Evolutionary conservation across 2,113 vertebrate genomes (phyloP), one percentile per base, ranked within the genome.

Genomic region (Notarius quadriscutis): DNA sequence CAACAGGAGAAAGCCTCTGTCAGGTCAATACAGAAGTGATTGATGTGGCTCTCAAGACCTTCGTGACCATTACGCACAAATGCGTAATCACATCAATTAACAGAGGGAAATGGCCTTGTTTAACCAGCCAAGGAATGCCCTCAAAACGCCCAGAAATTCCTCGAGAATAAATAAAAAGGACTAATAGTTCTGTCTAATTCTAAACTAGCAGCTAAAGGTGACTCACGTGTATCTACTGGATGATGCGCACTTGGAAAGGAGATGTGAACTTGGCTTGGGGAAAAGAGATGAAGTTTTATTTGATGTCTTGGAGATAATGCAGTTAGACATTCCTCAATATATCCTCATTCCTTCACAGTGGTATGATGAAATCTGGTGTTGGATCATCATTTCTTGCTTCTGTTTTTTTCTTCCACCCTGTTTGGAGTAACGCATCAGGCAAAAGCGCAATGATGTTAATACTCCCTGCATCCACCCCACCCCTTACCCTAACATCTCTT

Each of bases 81-180:
- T 92, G 92, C 94, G 92, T 97, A 97, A 97, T 97, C 96, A 95
- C 96, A 94, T 95, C 96, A 97, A 96, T 97, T 97, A 97, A 95
- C 95, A 95, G 96, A 95, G 96, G 94, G 94, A 94, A 94, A 94
- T 94, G 93, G 91, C 93, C 94, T 95, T 95, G 95, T 96, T 96
- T 95, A 95, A 95, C 93, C 94, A 95, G 92, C 91, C 94, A 94
- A 93, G 94, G 87, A 92, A 88, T 92, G 93, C 15, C n/a, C 1
- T 58, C 53, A 93, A 92, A 93, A 94, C 94, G 93, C 94, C 94
- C 95, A 94, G 92, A 93, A 94, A 94, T 93, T 91, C 82, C 86
- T 93, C 92, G 89, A 93, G 41, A 41, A 41, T 41, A 41, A 41
- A 41, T 4, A 41, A 41, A 41, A 41, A 41, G 41, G 41, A 41